phyloP scores from a whole-genome alignment of 1,140 invertebrate genomes.

The Lordiphosa clarofinis region DNA sequence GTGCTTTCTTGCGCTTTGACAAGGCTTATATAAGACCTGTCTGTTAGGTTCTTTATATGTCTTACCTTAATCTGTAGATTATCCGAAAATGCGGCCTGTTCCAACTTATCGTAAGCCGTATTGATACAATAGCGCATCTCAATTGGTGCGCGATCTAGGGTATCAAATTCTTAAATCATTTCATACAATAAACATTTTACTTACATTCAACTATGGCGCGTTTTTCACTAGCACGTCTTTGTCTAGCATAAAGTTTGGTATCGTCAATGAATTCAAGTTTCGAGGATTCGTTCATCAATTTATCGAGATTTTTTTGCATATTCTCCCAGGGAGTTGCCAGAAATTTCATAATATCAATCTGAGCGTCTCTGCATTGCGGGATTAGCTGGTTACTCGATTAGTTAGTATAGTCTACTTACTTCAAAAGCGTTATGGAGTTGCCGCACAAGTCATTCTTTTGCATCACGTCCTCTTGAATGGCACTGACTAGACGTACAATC shows the following conservation, averaged over 20 bases:
- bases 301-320: not conserved
- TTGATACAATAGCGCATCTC: conserved; percentile 46
- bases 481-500: conserved; percentile 25
- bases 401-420: conserved; percentile 14
- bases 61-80: not conserved
- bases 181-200: not conserved
- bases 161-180: too few species aligned
- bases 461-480: conserved; percentile 16
- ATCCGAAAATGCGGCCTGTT: conserved; percentile 16
- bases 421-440: conserved; percentile 23
- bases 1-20: too few species aligned
- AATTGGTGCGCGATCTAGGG: conserved; percentile 33
- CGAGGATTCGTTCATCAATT: conserved; percentile 1
- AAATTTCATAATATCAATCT: conserved; percentile 35
- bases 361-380: conserved; percentile 28
- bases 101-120: conserved; percentile 22
- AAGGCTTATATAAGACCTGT: too few species aligned
- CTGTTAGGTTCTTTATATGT: too few species aligned
- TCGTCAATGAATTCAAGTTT: too few species aligned
- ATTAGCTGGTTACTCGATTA: too few species aligned
- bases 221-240: conserved; percentile 1
- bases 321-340: conserved; percentile 16
- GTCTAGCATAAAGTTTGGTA: not conserved
- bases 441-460: conserved; percentile 24
- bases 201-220: conserved; percentile 17